These are phyloP conservation scores for Odontophorus gujanensis DNA, from an alignment of 2,113 vertebrate species.

Conservation along the genomic window DNA sequence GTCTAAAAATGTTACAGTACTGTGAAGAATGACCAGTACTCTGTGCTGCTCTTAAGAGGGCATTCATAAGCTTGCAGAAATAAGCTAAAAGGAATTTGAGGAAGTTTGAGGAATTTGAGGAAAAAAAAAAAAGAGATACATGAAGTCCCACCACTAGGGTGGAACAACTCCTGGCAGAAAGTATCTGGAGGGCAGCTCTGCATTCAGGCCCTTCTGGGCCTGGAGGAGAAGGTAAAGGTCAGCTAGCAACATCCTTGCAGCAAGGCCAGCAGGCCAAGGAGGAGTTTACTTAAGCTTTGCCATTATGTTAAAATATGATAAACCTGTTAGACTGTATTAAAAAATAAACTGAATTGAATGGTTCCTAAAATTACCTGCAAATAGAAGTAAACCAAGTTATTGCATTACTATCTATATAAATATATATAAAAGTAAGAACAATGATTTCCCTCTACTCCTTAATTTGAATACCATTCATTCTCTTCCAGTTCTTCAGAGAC, in stretches of 20 bases:
- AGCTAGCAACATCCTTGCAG: neutral
- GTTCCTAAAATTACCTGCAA: slow-evolving; percentile 57
- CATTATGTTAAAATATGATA: slow-evolving; percentile 73
- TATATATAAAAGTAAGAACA: neutral
- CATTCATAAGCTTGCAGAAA: neutral
- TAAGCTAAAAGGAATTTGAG: neutral
- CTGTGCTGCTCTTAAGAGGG: neutral
- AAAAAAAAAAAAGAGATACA: neutral
- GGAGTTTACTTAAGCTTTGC: slow-evolving; percentile 70
- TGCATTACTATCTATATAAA: neutral
- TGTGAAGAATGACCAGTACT: neutral
- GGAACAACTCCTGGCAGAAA: neutral
- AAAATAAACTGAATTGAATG: slow-evolving; percentile 62
- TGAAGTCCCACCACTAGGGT: neutral
- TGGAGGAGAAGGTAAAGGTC: neutral
- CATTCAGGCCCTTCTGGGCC: neutral
- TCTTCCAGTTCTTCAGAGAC: neutral
- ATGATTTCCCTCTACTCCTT: neutral
- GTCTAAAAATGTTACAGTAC: neutral
- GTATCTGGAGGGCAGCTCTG: neutral
- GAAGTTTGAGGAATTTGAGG: neutral
- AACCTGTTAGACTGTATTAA: slow-evolving; percentile 71
- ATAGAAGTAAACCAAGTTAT: slow-evolving; percentile 75
- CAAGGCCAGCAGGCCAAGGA: neutral
- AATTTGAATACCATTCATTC: neutral